phyloP scores from a whole-genome alignment of 2,888 invertebrate genomes.

The Lomographa bimaculata region DNA sequence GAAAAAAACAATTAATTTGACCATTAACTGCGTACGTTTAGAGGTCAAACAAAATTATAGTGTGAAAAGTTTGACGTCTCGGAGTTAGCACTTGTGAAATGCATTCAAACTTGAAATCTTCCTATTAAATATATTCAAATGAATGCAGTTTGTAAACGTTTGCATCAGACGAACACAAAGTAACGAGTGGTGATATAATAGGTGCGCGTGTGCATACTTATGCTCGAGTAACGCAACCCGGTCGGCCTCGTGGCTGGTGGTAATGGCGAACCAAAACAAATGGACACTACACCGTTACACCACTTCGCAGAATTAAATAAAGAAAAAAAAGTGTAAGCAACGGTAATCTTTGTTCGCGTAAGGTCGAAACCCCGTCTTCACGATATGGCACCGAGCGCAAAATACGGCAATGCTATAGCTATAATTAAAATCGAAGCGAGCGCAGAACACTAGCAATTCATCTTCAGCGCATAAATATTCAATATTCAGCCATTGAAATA shows the following conservation, averaged over 20 bases:
- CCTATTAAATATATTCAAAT: constrained; percentile 28
- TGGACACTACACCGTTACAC: constrained; percentile 76
- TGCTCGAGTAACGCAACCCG: constrained; percentile 37
- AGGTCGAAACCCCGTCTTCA: constrained; percentile 59
- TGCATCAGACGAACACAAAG: constrained; percentile 31
- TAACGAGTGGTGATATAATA: constrained; percentile 45
- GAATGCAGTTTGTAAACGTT: constrained; percentile 28
- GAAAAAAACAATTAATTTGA: constrained; percentile 31
- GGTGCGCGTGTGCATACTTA: constrained; percentile 33
- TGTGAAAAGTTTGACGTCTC: constrained; percentile 19
- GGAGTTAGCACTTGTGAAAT: constrained; percentile 20
- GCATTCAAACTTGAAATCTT: constrained; percentile 23
- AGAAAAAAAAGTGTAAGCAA: constrained; percentile 69
- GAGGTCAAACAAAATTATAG: constrained; percentile 31
- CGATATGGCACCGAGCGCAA: constrained; percentile 51
- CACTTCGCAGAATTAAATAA: constrained; percentile 77
- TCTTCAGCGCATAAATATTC: constrained; percentile 30
- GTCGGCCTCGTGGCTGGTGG: constrained; percentile 35
- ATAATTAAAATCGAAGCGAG: constrained; percentile 59
- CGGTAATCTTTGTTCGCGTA: constrained; percentile 74
- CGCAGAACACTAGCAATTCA: constrained; percentile 38
- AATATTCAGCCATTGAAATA: too few relatives aligned
- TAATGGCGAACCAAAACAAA: constrained; percentile 74
- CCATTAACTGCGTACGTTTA: constrained; percentile 31
- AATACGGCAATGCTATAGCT: constrained; percentile 49